Evolutionary conservation across 2,113 vertebrate genomes (phyloP), one percentile per base, ranked within the genome.

Genomic region (Calonectris borealis): DNA sequence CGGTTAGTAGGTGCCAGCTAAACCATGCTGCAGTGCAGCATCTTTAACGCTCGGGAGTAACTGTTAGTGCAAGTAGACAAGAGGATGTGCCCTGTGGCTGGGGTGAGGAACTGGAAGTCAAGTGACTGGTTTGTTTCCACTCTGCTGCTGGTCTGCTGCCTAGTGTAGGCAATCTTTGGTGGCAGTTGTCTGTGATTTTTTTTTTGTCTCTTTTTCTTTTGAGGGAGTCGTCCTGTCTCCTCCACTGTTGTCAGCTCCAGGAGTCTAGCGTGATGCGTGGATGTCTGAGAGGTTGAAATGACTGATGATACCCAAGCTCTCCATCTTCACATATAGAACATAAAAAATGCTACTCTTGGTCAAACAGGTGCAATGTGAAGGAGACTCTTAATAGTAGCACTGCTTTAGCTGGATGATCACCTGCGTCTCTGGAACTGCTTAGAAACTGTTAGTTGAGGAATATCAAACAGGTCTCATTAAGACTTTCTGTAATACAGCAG

Each of bases 61-160:
- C 61, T 82, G 76, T 65, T 73, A 31, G n/a, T 76, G 65, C 57
- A 70, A 7, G 88, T 25, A 88, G 84, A 34, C 32, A 46, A 83
- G 49, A 82, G 73, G 94, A 76, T 68, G 66, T 83, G 78, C 55
- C 22, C 86, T 42, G 77, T 91, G 91, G 70, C 54, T 85, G 64
- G 55, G 64, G 38, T 83, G 71, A 83, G 89, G 91, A 95, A 87
- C 91, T 96, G 84, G 89, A 88, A 83, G 48, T 86, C 78, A 88
- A 72, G 84, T 69, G 88, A 54, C 62, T 79, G 68, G 49, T 51
- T 68, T 83, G 32, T 90, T 94, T 82, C 73, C 66, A 77, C 54
- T 69, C 52, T 72, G 51, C 71, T 83, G 34, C 32, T 65, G 49
- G 49, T 49, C 49, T 58, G 49, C 62, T 93, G 70, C 71, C 40